Base-by-base conservation (phyloP, 2,888 invertebrate species). In the Megamerina dolium region DNA sequence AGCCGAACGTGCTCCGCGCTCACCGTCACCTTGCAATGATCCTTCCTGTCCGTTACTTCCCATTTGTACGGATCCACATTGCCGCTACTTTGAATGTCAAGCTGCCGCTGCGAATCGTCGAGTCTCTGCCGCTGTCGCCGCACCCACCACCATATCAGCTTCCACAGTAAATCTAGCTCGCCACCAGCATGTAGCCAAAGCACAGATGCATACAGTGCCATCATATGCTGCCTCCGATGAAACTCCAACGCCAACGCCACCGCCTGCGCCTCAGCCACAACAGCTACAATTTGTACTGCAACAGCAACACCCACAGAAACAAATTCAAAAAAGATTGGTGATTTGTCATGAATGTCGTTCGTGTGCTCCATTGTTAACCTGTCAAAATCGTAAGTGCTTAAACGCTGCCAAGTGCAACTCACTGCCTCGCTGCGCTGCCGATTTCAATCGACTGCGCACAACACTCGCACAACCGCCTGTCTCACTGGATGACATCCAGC, bases 361-460 rank as follows among this genome's bases (percentile, higher is more conserved):
- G 45, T 68, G 68, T 32, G 65, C 65, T 9, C 71, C 72, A 21
- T 50, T 59, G 41, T 57, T 69, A 35, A 70, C 68, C 55, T 72
- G 72, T 55, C 68, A 64, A 57, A 70, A 71, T 59, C 63, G 68
- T 39, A 71, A 71, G 58, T 72, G 72, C 58, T 60, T 66, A 49
- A 70, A 70, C 46, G 65, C 68, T 53, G 65, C 70, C 53, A 72
- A 72, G 58, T 72, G 72, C 60, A 72, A 72, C 59, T 72, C 72
- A 68, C 69, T 72, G 69, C 72, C 72, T 57, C 65, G 71, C 58
- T 72, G 72, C 55, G 70, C 70, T 42, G 70, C 70, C 51, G 70
- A 70, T 46, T 67, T 70, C 37, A 66, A 68, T 59, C 64, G 70
- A n/a, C 50, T 68, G 55, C 63, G 66, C 49, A 65, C 66, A 43